These are phyloP conservation scores for Telmatherina bonti DNA, from an alignment of 2,797 vertebrate species.

Conservation along the genomic window DNA sequence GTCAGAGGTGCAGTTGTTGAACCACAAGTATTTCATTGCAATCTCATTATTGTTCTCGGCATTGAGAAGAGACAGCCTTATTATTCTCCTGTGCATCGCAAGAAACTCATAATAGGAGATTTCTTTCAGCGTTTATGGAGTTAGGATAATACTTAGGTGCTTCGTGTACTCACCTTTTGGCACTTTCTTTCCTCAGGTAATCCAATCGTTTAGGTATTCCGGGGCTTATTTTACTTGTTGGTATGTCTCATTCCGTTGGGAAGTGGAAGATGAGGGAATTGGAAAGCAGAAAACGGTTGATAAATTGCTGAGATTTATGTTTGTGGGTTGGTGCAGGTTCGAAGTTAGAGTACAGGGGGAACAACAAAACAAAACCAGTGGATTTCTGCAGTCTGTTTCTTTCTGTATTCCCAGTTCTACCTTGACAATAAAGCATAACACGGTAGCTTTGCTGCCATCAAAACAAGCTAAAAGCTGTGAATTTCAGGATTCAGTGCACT, in stretches of 20 bases:
- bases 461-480: conserved; percentile 35
- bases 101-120: conserved; percentile 69
- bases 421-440: conserved; percentile 51
- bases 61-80: conserved; percentile 58
- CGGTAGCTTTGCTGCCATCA: conserved; percentile 44
- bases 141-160: conserved; percentile 60
- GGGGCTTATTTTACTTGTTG: conserved; percentile 51
- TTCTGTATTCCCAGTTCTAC: conserved; percentile 8
- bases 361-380: conserved; percentile 13
- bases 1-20: conserved; percentile 62
- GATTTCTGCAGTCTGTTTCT: conserved; percentile 13
- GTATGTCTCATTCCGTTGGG: conserved; percentile 32
- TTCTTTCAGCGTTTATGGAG: conserved; percentile 64
- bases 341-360: conserved; percentile 8
- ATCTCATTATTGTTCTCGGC: conserved; percentile 69
- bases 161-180: conserved; percentile 62
- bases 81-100: conserved; percentile 70
- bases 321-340: background rate
- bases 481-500: conserved; percentile 49
- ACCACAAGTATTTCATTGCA: conserved; percentile 51
- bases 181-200: conserved; percentile 52
- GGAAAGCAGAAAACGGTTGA: conserved; percentile 5
- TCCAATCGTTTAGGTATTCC: conserved; percentile 60
- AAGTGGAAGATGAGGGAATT: conserved; percentile 3
- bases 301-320: conserved; percentile 21